Evolutionary conservation across 2,113 vertebrate species (phyloP).

Genomic region (Silurus asotus): DNA sequence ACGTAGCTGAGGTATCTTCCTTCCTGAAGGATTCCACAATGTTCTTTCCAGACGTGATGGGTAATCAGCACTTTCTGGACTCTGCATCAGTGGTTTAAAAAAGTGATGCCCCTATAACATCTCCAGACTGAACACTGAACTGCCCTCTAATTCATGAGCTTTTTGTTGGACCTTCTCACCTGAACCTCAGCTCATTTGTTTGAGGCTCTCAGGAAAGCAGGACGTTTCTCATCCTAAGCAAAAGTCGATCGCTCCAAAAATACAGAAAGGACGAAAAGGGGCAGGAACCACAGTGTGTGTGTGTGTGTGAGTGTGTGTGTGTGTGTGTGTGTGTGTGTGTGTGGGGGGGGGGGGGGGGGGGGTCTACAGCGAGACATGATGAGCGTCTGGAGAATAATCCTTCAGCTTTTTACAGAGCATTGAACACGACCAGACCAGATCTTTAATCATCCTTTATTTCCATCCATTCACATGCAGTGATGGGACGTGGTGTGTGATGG

Average conservation of each 20-base stretch:
- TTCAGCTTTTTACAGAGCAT: background rate
- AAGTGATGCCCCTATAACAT: constrained; percentile 25
- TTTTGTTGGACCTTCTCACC: constrained; percentile 21
- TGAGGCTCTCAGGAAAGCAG: constrained; percentile 19
- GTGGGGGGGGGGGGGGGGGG: background rate
- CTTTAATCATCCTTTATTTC: constrained; percentile 7
- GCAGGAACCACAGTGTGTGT: constrained; percentile 2
- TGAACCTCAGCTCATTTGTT: constrained; percentile 39
- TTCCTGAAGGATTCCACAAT: constrained; percentile 14
- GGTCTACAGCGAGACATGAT: constrained; percentile 4
- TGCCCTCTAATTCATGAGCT: constrained; percentile 27
- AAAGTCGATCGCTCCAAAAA: constrained; percentile 17
- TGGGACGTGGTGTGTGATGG: background rate
- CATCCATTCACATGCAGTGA: background rate
- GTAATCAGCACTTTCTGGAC: constrained; percentile 51
- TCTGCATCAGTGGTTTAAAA: constrained; percentile 45
- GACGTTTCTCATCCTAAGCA: constrained; percentile 17
- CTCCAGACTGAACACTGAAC: constrained; percentile 46
- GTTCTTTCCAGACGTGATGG: constrained; percentile 42
- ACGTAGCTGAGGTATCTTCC: constrained; percentile 30
- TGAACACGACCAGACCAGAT: background rate
- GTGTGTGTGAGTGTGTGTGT: too few relatives aligned
- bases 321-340: background rate
- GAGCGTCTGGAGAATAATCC: constrained; percentile 13
- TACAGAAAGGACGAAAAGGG: constrained; percentile 26